These are phyloP conservation scores for Phrynosoma platyrhinos DNA, from an alignment of 2,113 vertebrate genomes.

Conservation along the genomic window DNA sequence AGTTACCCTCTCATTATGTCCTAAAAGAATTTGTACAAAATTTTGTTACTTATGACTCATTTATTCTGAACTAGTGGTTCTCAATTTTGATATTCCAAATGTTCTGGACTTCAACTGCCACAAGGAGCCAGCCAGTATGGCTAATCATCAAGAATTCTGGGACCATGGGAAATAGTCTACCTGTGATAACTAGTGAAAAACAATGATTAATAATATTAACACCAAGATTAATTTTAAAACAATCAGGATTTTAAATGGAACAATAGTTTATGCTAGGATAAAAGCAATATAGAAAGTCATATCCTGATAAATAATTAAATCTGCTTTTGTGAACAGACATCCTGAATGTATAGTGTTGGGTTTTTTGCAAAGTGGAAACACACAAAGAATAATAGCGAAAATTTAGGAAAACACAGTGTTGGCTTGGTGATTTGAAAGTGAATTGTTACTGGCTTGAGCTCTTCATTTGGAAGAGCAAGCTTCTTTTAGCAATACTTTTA, in stretches of 20 bases:
- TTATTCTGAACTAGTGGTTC: too few species aligned
- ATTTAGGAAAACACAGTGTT: background rate
- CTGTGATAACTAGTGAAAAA: too few species aligned
- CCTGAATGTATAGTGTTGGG: background rate
- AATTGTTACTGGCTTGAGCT: background rate
- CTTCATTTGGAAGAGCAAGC: background rate
- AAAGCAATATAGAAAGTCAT: background rate
- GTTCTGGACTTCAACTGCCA: too few species aligned
- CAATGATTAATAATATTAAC: background rate
- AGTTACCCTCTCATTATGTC: too few species aligned
- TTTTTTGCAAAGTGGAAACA: background rate
- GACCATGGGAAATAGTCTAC: too few species aligned
- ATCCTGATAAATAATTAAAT: background rate
- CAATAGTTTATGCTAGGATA: too few species aligned
- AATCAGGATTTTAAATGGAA: background rate
- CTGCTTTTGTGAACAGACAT: background rate
- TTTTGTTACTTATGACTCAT: too few species aligned
- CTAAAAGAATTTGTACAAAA: too few species aligned
- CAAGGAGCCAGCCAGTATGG: too few species aligned
- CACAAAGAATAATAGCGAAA: background rate
- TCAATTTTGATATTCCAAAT: too few species aligned
- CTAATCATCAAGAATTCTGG: too few species aligned
- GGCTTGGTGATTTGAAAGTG: background rate
- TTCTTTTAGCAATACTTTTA: conserved; percentile 35
- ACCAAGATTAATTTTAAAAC: background rate